Conservation (phyloP, 2,888 invertebrate species). For the Drosophila setosimentum region DNA sequence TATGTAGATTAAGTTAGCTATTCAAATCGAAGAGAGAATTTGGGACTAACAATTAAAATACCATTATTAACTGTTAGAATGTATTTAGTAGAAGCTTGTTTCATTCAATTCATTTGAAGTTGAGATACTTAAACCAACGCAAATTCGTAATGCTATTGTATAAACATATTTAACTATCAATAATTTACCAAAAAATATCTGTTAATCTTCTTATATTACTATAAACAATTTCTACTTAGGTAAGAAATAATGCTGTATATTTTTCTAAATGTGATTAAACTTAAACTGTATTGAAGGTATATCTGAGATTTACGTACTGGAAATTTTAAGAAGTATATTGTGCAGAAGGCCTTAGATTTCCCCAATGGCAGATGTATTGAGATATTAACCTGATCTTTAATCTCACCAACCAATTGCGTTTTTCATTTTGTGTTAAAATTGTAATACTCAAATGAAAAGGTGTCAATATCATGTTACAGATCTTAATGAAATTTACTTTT, state of each 20-base stretch:
- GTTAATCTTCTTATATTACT: constrained; percentile 55
- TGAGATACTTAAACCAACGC: constrained; percentile 44
- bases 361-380: background rate
- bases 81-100: constrained; percentile 45
- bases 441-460: background rate
- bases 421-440: background rate
- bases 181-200: constrained; percentile 61
- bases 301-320: background rate
- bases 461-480: background rate
- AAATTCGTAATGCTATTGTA: constrained; percentile 52
- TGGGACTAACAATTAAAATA: constrained; percentile 71
- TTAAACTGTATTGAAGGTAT: constrained; percentile 19
- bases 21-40: constrained; percentile 71
- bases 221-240: constrained; percentile 35
- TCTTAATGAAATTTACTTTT: background rate
- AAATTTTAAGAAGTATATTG: background rate
- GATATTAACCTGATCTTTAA: background rate
- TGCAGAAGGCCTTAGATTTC: background rate
- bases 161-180: constrained; percentile 39
- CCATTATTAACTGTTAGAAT: constrained; percentile 57
- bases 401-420: background rate
- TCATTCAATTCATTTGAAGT: constrained; percentile 24
- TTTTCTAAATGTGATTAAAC: constrained; percentile 79
- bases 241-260: constrained; percentile 72
- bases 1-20: constrained; percentile 73